Conservation (phyloP, 1,140 invertebrate species). For the Drosophila hydei region DNA sequence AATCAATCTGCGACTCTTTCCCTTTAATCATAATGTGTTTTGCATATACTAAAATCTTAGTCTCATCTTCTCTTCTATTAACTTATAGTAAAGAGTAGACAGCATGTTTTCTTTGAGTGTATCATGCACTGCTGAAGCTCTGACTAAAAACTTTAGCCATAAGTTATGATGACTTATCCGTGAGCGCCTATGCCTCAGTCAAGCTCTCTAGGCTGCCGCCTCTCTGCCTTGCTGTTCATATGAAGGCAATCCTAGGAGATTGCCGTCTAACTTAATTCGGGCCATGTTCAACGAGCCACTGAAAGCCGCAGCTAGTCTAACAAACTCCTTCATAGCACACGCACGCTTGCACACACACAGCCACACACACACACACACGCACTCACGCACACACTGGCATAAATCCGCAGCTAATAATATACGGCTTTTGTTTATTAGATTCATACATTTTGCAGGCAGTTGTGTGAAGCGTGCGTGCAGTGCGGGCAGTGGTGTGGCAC, state of each 20-base stretch:
- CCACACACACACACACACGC: not conserved
- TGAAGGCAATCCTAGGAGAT: slow-evolving; percentile 74
- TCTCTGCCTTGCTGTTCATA: slow-evolving; percentile 31
- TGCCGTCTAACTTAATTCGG: slow-evolving; percentile 77
- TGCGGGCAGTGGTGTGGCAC: slow-evolving; percentile 32
- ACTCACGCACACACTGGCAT: slow-evolving; percentile 28
- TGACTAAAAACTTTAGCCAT: slow-evolving; percentile 69
- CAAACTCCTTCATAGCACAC: slow-evolving; percentile 59
- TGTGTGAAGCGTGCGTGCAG: slow-evolving; percentile 26
- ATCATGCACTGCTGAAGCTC: slow-evolving; percentile 29
- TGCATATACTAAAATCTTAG: no score
- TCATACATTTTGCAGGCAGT: slow-evolving; percentile 73
- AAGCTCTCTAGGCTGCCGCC: not conserved
- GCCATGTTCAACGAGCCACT: slow-evolving; percentile 63
- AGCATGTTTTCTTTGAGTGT: slow-evolving; percentile 43
- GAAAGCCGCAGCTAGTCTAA: slow-evolving; percentile 42
- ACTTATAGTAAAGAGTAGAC: not conserved
- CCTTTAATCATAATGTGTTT: no score
- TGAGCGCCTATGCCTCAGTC: slow-evolving; percentile 34
- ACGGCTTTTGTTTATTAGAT: slow-evolving; percentile 82
- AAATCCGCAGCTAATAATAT: slow-evolving; percentile 81
- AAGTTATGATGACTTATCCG: slow-evolving; percentile 79
- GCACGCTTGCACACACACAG: slow-evolving; percentile 12
- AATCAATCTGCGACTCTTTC: no score
- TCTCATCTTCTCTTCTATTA: no score